Conservation (phyloP, 1,140 invertebrate species). For the Leptinotarsa lineolata region DNA sequence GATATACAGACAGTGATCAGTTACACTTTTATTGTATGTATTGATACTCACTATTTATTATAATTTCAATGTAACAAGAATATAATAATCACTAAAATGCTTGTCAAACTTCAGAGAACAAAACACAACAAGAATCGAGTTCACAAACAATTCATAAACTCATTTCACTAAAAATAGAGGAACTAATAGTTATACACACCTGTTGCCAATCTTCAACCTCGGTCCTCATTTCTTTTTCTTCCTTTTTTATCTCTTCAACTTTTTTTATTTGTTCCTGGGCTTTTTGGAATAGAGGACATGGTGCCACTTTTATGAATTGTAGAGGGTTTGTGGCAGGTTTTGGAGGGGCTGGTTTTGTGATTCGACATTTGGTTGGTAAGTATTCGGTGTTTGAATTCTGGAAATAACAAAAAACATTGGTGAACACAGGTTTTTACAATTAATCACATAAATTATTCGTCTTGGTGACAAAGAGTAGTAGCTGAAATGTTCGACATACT, state of each 20-base stretch:
- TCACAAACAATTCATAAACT: too few species aligned
- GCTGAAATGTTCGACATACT: too few species aligned
- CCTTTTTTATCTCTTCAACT: constrained; percentile 81
- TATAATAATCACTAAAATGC: too few species aligned
- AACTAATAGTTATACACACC: constrained; percentile 63
- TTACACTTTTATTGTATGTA: too few species aligned
- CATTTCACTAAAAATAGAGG: background rate
- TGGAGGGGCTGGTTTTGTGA: constrained; percentile 64
- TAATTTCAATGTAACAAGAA: too few species aligned
- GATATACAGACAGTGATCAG: too few species aligned
- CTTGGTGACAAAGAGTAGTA: too few species aligned
- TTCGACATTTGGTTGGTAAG: constrained; percentile 54
- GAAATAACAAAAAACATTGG: constrained; percentile 26
- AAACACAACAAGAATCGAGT: too few species aligned
- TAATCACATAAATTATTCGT: too few species aligned
- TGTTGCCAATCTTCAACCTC: constrained; percentile 92
- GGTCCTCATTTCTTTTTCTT: constrained; percentile 73
- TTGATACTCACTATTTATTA: too few species aligned
- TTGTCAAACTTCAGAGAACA: too few species aligned
- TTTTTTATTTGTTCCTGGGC: constrained; percentile 85
- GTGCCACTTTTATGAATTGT: constrained; percentile 86
- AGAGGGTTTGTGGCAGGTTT: constrained; percentile 83
- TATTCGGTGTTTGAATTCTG: constrained; percentile 54
- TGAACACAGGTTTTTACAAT: background rate
- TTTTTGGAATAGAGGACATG: constrained; percentile 80